Base-by-base conservation (phyloP, 2,113 vertebrate genomes). In the Fukomys damarensis region DNA sequence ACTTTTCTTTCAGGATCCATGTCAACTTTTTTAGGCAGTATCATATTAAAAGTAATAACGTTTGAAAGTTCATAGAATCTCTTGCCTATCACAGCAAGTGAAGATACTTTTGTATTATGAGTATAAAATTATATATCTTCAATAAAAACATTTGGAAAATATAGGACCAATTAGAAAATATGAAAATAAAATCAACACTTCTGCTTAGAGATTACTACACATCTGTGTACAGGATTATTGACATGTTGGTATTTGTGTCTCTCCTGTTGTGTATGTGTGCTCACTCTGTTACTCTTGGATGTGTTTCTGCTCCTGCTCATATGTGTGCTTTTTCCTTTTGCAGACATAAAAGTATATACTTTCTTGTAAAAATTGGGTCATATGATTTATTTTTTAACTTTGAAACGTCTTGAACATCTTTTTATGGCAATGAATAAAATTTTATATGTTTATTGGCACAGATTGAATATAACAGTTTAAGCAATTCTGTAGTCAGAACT, bases 21-120 rank as follows among this genome's bases (percentile, higher is more conserved):
- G 70, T 63, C 7, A 82, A 28, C 11, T 96, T 70, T 94, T 90
- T 96, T 59, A 86, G 89, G 82, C 61, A 86, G 30, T 52, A 83
- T 85, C 86, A 56, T 49, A 54, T 46, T 87, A 86, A 82, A 91
- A 41, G 28, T 86, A 65, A 65, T 86, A 70, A 70, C 2, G 59
- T 66, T 89, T 77, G 84, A 38, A 91, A 82, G 17, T 77, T 66
- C 16, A 86, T 26, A 63, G 41, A 80, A 52, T 13, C 12, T 83
- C 26, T 32, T 28, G 24, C 9, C 93, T 91, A 68, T 76, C 56
- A 84, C 13, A 91, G 14, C 43, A 94, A 92, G 24, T 90, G 12
- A 93, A 92, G 89, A 82, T 77, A 63, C 65, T 54, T 94, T 93
- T 88, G 5, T 52, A 17, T 84, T 74, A 38, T 43, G 26, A 28